Evolutionary conservation across 2,888 invertebrate genomes (phyloP).

Genomic region (Acanthopleura granulata): DNA sequence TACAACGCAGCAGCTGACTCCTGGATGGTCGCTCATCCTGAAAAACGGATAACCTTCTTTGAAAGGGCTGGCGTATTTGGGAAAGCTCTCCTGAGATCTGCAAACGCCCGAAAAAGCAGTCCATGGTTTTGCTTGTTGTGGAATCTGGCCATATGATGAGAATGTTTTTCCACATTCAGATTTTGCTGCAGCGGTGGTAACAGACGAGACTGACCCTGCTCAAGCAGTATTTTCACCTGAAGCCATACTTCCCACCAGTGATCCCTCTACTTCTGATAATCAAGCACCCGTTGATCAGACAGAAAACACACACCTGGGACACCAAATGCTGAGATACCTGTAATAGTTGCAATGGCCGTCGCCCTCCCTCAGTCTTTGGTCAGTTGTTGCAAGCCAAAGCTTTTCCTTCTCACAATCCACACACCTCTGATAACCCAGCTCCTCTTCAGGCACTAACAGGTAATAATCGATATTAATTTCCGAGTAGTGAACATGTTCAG

Average conservation of each 20-base stretch:
- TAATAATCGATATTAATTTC: too few species aligned
- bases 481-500: too few species aligned
- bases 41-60: constrained; percentile 31
- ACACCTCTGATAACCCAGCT: too few species aligned
- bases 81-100: constrained; percentile 34
- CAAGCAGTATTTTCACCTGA: too few species aligned
- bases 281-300: not conserved
- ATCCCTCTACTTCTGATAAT: not conserved
- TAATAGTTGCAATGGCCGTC: too few species aligned
- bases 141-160: constrained; percentile 26
- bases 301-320: too few species aligned
- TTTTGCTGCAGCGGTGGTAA: constrained; percentile 26
- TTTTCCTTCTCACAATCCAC: too few species aligned
- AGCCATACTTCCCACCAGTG: not conserved
- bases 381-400: too few species aligned
- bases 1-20: constrained; percentile 34
- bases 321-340: too few species aligned
- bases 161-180: constrained; percentile 32
- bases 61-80: constrained; percentile 34
- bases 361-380: too few species aligned
- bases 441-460: too few species aligned
- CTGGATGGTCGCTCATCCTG: constrained; percentile 39
- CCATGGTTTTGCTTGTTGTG: constrained; percentile 24
- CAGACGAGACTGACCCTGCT: not conserved
- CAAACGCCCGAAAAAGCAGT: constrained; percentile 27